phyloP scores from a whole-genome alignment of 2,888 invertebrate species.

The Eulithis testata region DNA sequence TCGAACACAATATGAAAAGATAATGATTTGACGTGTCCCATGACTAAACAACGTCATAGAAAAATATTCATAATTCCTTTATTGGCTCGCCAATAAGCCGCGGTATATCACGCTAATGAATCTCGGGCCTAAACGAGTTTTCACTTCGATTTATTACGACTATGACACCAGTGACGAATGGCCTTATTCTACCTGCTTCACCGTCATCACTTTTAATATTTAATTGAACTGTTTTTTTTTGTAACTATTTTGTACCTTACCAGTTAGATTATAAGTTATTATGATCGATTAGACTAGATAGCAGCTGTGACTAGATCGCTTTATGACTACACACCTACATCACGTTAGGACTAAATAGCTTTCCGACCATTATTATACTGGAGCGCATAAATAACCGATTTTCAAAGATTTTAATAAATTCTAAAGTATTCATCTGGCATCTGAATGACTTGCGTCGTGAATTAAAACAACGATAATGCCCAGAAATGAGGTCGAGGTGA shows the following conservation, averaged over 20 bases:
- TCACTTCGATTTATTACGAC: conserved; percentile 57
- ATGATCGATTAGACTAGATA: no score
- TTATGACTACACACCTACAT: no score
- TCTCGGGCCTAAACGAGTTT: conserved; percentile 50
- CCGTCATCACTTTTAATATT: neutral
- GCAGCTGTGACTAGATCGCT: no score
- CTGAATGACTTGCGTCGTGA: conserved; percentile 33
- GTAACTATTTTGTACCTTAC: no score
- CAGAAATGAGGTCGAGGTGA: conserved; percentile 45
- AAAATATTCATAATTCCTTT: conserved; percentile 32
- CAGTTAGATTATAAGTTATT: no score
- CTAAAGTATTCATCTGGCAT: neutral
- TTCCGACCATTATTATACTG: no score
- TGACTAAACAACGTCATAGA: conserved; percentile 28
- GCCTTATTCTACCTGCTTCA: conserved; percentile 24
- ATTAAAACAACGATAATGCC: conserved; percentile 41
- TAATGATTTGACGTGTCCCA: conserved; percentile 29
- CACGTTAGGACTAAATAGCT: no score
- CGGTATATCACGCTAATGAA: conserved; percentile 42
- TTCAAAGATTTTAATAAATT: neutral
- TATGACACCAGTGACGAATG: conserved; percentile 49
- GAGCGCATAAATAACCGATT: no score
- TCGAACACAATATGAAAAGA: conserved; percentile 6
- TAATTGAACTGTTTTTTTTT: neutral
- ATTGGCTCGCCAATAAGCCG: conserved; percentile 38